Conservation (phyloP, 2,797 vertebrate species). For the Myiotriccus ornatus region DNA sequence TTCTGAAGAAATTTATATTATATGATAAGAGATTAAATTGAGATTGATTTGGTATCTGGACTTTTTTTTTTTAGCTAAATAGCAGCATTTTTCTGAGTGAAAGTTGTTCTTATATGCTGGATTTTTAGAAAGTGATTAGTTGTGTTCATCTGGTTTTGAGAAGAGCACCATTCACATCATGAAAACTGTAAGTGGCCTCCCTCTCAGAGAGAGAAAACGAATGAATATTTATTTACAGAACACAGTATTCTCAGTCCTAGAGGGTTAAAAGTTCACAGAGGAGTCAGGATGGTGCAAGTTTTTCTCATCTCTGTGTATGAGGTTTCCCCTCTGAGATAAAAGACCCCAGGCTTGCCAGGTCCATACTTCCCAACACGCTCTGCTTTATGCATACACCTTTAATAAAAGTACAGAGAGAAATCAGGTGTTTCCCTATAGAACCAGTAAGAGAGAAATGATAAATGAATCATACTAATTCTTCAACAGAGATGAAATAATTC, state of each 20-base stretch:
- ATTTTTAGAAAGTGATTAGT: not conserved
- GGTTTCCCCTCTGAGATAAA: not conserved
- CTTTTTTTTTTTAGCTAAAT: not conserved
- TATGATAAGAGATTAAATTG: not conserved
- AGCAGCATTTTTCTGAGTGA: not conserved
- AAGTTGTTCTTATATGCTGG: not conserved
- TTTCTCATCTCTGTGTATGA: not conserved
- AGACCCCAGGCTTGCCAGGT: not conserved
- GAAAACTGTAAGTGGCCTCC: not conserved
- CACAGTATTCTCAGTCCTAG: not conserved
- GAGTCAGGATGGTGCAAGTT: not conserved
- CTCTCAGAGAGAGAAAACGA: not conserved
- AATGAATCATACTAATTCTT: conserved; percentile 31
- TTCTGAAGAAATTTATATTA: not conserved
- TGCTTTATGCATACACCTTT: not conserved
- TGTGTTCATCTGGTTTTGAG: not conserved
- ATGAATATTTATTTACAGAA: not conserved
- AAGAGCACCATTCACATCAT: not conserved
- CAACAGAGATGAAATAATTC: conserved; percentile 22
- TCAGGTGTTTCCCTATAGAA: not conserved
- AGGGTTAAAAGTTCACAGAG: not conserved
- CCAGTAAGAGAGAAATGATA: conserved; percentile 2
- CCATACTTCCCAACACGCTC: not conserved
- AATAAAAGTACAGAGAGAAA: not conserved
- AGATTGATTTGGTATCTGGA: not conserved